These are phyloP conservation scores for Picus viridis DNA, from an alignment of 2,797 vertebrate species.

Conservation along the genomic window DNA sequence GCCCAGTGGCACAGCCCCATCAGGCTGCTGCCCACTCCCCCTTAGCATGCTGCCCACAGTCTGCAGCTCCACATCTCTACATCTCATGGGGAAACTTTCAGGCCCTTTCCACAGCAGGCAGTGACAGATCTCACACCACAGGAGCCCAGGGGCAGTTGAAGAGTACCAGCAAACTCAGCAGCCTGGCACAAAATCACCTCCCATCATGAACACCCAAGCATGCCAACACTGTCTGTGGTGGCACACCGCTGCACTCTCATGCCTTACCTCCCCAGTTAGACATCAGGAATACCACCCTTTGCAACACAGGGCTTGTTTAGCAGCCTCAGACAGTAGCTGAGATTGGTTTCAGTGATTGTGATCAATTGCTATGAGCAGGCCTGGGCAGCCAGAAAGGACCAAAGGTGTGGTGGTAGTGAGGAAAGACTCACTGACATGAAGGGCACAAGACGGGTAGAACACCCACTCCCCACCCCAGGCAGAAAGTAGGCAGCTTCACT, in stretches of 20 bases:
- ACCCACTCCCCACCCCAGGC: background rate
- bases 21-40: background rate
- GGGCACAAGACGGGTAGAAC: background rate
- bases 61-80: background rate
- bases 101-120: background rate
- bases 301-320: background rate
- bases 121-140: rapidly evolving
- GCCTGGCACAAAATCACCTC: background rate
- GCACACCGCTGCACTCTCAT: rapidly evolving
- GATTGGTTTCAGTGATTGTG: background rate
- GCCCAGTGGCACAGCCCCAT: rapidly evolving
- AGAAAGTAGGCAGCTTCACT: background rate
- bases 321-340: background rate
- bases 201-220: rapidly evolving
- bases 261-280: background rate
- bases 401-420: rapidly evolving
- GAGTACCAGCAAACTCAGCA: background rate
- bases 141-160: background rate
- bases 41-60: rapidly evolving
- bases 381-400: background rate
- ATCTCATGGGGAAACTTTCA: background rate
- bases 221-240: rapidly evolving
- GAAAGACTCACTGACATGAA: background rate
- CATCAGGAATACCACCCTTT: background rate
- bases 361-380: background rate